Evolutionary conservation across 2,113 vertebrate genomes (phyloP).

Genomic region (Psophia crepitans): DNA sequence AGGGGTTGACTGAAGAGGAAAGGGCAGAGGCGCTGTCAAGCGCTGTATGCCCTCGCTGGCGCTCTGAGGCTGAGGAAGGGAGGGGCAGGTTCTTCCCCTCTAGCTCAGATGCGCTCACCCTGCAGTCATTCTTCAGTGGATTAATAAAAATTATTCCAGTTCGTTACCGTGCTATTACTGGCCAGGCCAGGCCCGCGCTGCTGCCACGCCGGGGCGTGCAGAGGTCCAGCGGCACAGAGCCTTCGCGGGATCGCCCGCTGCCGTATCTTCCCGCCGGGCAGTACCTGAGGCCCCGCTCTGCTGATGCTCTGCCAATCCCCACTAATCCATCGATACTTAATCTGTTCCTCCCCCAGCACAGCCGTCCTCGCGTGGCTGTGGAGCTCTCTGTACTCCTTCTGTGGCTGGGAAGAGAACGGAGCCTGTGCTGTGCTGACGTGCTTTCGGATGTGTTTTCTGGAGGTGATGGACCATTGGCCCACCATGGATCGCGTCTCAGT

Average conservation of each 20-base stretch:
- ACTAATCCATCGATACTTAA: rapidly evolving
- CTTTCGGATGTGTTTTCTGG: neutral
- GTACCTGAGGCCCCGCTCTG: neutral
- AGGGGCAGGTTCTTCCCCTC: neutral
- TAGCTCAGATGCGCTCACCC: rapidly evolving
- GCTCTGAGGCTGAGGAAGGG: neutral
- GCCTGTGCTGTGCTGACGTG: neutral
- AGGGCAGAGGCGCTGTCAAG: neutral
- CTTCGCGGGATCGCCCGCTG: rapidly evolving
- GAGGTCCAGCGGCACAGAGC: neutral
- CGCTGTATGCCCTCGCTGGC: rapidly evolving
- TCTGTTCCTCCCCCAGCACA: neutral
- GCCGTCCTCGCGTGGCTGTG: rapidly evolving
- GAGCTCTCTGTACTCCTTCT: neutral
- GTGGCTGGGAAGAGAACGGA: neutral
- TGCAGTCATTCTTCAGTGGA: neutral
- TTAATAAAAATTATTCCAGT: neutral
- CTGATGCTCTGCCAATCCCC: neutral
- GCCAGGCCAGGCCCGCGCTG: neutral
- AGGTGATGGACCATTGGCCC: rapidly evolving
- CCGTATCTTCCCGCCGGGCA: rapidly evolving
- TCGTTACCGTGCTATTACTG: rapidly evolving
- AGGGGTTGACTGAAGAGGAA: neutral
- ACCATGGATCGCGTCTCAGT: rapidly evolving
- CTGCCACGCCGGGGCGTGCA: neutral